Evolutionary conservation across 1,140 invertebrate species (phyloP).

Genomic region (Orchestia grillus): DNA sequence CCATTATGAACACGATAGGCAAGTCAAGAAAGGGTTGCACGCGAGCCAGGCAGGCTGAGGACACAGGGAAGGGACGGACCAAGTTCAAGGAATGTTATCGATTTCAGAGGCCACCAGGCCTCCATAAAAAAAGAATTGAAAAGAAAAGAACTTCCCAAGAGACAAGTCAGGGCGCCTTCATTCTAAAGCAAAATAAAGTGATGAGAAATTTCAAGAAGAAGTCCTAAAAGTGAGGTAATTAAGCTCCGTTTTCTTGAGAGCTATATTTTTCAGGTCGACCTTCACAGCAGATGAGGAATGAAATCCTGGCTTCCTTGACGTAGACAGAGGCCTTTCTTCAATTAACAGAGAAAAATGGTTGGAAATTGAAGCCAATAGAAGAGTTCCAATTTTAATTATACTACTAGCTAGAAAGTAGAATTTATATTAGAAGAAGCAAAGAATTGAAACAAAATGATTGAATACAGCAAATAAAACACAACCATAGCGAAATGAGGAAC

Average conservation of each 20-base stretch:
- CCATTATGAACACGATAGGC: neutral
- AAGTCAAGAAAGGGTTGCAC: neutral
- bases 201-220: neutral
- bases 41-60: neutral
- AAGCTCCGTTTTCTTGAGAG: neutral
- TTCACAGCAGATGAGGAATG: neutral
- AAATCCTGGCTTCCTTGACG: neutral
- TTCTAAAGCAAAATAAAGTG: neutral
- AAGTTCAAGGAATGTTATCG: slow-evolving; percentile 12
- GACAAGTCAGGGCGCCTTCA: neutral
- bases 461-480: neutral
- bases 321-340: neutral
- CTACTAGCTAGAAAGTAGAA: neutral
- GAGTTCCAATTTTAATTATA: neutral
- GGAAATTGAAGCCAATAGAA: neutral
- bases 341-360: neutral
- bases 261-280: neutral
- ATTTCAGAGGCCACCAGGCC: neutral
- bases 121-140: slow-evolving; percentile 5
- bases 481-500: neutral
- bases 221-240: slow-evolving; percentile 28
- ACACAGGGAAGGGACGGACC: neutral
- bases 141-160: neutral
- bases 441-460: neutral
- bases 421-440: neutral